Base-by-base conservation (phyloP, 2,888 invertebrate genomes). In the Drosophila subsilvestris region DNA sequence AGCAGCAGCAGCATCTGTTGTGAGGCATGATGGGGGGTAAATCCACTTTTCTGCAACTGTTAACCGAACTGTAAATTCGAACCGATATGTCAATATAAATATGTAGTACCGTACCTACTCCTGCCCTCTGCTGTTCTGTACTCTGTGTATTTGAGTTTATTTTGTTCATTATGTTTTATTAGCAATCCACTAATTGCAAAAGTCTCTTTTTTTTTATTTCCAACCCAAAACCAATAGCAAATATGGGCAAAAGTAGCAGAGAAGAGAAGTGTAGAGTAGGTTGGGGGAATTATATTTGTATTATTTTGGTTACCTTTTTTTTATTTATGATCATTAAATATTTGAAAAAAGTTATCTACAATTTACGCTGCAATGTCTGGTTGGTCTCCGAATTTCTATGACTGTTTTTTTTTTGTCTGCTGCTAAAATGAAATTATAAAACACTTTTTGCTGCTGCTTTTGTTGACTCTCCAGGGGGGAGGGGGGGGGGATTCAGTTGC, bases 401-500 rank as follows among this genome's bases (percentile, higher is more conserved):
- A 37, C 6, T 37, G 37, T 12, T 32, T 37, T 29, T 22, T 18
- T 9, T 37, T 50, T 42, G 12, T 12, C 47, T 43, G 53, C 43
- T 22, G 45, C 29, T 53, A n/a, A 61, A 63, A 54, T 65, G 43
- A 48, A 55, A 54, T 61, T 69, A 59, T 55, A 55, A 45, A 60
- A 27, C 42, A 50, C 25, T 25, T 44, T 67, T 45, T 5, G 1
- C 32, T 32, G 32, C 12, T 25, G 25, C 25, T 37, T 37, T 59
- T 79, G 76, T 81, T 84, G 75, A 84, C 78, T 76, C 71, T n/a
- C n/a, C n/a, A n/a, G n/a, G n/a, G n/a, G n/a, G n/a, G 70, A 53
- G 59, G 63, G 10, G 32, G 4, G 12, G 2, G 32, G 2, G 6
- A 6, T 2, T 37, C 7, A 7, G 56, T 59, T 53, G 59, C 65